These are phyloP conservation scores for Xenopus laevis DNA, from an alignment of 2,113 vertebrate species.

Conservation along the genomic window DNA sequence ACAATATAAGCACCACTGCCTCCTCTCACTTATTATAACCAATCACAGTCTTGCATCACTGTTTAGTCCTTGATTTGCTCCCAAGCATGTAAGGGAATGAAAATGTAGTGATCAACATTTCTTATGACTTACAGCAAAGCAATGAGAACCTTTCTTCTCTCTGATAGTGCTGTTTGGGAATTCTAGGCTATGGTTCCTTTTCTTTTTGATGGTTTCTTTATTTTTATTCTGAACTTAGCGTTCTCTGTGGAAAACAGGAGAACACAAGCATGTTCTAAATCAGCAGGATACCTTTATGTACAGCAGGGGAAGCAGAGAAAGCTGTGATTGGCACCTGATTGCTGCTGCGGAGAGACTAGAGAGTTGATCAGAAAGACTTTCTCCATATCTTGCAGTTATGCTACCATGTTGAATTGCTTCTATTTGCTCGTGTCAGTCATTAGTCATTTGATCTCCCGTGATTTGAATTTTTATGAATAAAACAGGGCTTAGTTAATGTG, in stretches of 20 bases:
- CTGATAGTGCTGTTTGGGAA: not conserved
- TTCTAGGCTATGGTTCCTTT: not conserved
- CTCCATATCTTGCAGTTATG: not conserved
- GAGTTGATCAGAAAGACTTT: not conserved
- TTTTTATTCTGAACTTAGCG: not conserved
- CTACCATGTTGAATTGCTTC: not conserved
- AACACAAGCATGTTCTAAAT: not conserved
- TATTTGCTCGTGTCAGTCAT: not conserved
- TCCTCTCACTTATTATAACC: too few species aligned
- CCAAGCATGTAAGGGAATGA: not conserved
- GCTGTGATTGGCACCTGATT: not conserved
- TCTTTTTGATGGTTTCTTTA: not conserved
- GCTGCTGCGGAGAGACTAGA: not conserved
- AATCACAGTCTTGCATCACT: too few species aligned
- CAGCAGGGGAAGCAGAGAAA: slow-evolving; percentile 8
- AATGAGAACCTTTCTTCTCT: not conserved
- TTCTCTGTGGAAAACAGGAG: slow-evolving; percentile 1
- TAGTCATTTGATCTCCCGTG: not conserved
- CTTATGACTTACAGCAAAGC: not conserved
- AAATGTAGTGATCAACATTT: not conserved
- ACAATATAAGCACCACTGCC: too few species aligned
- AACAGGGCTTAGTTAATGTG: too few species aligned
- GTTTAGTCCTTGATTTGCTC: not conserved
- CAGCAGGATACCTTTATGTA: not conserved
- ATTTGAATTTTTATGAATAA: not conserved